Evolutionary conservation across 2,797 vertebrate species (phyloP).

Genomic region (Acestrorhynchus altus): DNA sequence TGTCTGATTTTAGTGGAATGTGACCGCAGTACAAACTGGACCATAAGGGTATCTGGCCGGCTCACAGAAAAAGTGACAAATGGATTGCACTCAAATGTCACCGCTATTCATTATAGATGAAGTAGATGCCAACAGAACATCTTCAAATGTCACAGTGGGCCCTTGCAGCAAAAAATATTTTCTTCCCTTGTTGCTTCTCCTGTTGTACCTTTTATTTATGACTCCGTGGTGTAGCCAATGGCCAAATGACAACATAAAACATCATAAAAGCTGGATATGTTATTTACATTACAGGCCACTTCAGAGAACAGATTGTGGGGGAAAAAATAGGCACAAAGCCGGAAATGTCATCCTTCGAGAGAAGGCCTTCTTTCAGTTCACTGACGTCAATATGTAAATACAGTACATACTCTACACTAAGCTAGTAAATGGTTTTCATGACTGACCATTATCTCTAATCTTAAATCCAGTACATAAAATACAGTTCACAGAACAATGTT

Average conservation of each 20-base stretch:
- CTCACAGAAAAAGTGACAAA: slow-evolving; percentile 31
- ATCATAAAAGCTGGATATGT: neutral
- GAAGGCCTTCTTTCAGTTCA: neutral
- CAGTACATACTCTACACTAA: neutral
- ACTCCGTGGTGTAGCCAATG: slow-evolving; percentile 21
- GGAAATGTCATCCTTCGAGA: neutral
- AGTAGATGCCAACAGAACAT: slow-evolving; percentile 42
- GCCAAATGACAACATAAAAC: neutral
- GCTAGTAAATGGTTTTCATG: neutral
- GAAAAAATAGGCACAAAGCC: neutral
- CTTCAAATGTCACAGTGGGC: slow-evolving; percentile 43
- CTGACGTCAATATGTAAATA: neutral
- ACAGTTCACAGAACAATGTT: neutral
- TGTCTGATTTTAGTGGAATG: slow-evolving; percentile 15
- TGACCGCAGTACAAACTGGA: slow-evolving; percentile 1
- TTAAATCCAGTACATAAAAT: neutral
- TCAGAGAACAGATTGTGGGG: neutral
- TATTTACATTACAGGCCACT: neutral
- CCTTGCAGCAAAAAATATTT: slow-evolving; percentile 25
- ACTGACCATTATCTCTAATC: neutral
- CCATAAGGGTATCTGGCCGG: slow-evolving; percentile 18
- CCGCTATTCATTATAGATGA: slow-evolving; percentile 55
- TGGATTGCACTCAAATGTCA: slow-evolving; percentile 50
- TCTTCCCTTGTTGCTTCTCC: neutral
- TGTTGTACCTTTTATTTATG: slow-evolving; percentile 39